Evolutionary conservation across 2,797 vertebrate genomes (phyloP).

Genomic region (Gila robusta): DNA sequence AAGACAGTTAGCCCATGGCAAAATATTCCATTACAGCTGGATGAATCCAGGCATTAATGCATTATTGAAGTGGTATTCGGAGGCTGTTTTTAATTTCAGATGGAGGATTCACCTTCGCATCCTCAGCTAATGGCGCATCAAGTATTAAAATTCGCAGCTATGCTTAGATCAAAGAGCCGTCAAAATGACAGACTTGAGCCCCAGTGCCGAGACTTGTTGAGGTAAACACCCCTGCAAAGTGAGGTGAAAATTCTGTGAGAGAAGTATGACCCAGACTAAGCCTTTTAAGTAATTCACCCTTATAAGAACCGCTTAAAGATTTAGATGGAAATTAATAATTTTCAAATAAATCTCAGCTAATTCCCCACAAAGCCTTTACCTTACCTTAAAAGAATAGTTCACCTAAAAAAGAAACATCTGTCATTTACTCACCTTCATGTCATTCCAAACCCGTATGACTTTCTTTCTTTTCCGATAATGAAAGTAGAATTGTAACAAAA

Average conservation of each 20-base stretch:
- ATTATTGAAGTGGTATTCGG: conserved; percentile 53
- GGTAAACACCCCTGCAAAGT: conserved; percentile 31
- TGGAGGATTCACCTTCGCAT: conserved; percentile 38
- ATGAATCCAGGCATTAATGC: conserved; percentile 59
- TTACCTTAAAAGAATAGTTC: background rate
- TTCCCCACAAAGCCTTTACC: conserved; percentile 43
- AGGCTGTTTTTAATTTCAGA: conserved; percentile 53
- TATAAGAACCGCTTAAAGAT: conserved; percentile 50
- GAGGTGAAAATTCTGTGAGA: conserved; percentile 3
- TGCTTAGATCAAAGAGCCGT: conserved; percentile 49
- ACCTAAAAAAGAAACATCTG: background rate
- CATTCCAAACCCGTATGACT: background rate
- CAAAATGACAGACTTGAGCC: conserved; percentile 38
- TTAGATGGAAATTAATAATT: conserved; percentile 43
- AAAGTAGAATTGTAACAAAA: background rate
- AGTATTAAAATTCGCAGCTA: conserved; percentile 51
- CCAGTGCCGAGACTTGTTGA: conserved; percentile 9
- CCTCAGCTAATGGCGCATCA: conserved; percentile 39
- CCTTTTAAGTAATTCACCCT: conserved; percentile 43
- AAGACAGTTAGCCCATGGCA: conserved; percentile 47
- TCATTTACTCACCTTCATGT: background rate
- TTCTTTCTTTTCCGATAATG: background rate
- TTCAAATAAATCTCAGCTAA: conserved; percentile 1
- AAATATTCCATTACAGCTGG: conserved; percentile 61
- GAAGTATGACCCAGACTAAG: conserved; percentile 32